These are phyloP conservation scores for Microctenopoma steveboyesi DNA, from an alignment of 2,797 vertebrate genomes.

Conservation along the genomic window DNA sequence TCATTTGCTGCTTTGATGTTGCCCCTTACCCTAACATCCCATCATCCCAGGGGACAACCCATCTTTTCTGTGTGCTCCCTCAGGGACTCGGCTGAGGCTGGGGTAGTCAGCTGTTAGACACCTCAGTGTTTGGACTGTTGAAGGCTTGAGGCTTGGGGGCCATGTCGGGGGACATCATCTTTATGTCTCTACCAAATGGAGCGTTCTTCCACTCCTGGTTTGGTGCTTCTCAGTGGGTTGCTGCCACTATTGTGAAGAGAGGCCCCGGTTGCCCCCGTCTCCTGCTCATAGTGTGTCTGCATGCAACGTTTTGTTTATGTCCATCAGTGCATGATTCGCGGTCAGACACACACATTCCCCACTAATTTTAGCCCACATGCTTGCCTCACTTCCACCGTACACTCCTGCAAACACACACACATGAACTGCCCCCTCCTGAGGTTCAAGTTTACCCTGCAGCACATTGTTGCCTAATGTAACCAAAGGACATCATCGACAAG, in stretches of 20 bases:
- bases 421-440: constrained; percentile 28
- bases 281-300: constrained; percentile 37
- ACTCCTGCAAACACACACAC: constrained; percentile 22
- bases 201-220: constrained; percentile 50
- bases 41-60: constrained; percentile 64
- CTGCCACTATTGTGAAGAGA: constrained; percentile 63
- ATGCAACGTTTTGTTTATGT: constrained; percentile 67
- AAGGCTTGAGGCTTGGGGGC: constrained; percentile 25
- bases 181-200: constrained; percentile 55
- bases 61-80: constrained; percentile 51
- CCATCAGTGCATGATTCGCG: constrained; percentile 47
- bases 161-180: constrained; percentile 50
- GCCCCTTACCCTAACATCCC: constrained; percentile 42
- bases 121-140: constrained; percentile 37
- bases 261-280: constrained; percentile 34
- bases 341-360: constrained; percentile 30
- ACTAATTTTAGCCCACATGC: constrained; percentile 23
- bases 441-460: constrained; percentile 28
- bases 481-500: constrained; percentile 67
- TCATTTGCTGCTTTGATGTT: constrained; percentile 61
- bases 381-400: constrained; percentile 48
- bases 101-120: constrained; percentile 69
- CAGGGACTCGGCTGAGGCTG: constrained; percentile 56
- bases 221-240: constrained; percentile 60
- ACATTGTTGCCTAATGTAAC: constrained; percentile 65